Evolutionary conservation across 2,113 vertebrate species (phyloP).

Genomic region (Hyaena hyaena): DNA sequence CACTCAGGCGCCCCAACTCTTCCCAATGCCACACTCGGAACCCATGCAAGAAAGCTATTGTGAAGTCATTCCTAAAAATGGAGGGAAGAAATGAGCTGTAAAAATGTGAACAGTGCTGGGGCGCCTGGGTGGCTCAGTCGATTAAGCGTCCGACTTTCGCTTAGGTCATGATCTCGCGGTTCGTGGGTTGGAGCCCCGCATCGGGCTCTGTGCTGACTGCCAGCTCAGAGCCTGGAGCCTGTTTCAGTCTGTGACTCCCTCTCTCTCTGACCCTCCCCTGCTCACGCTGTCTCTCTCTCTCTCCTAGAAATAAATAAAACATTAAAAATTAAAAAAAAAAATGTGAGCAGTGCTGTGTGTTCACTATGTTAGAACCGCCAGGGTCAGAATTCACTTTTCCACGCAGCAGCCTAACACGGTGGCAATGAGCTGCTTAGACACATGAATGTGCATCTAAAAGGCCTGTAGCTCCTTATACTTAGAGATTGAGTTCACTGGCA

Average conservation of each 20-base stretch:
- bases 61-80: constrained; percentile 1
- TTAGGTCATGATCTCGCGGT: too few species aligned
- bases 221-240: too few species aligned
- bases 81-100: constrained; percentile 59
- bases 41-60: background rate
- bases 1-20: too few species aligned
- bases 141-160: too few species aligned
- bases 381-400: constrained; percentile 56
- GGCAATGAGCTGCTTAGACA: constrained; percentile 29
- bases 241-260: too few species aligned
- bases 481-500: constrained; percentile 20
- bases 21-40: background rate
- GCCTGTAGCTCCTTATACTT: background rate
- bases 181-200: too few species aligned
- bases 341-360: constrained; percentile 22
- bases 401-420: background rate
- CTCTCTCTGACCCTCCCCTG: too few species aligned
- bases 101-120: constrained; percentile 29
- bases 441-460: background rate
- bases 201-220: too few species aligned
- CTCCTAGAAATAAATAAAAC: too few species aligned
- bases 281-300: too few species aligned
- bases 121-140: too few species aligned
- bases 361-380: background rate
- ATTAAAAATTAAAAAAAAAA: too few species aligned